phyloP scores from a whole-genome alignment of 1,140 invertebrate genomes.

The Drosophila ercepeae region DNA sequence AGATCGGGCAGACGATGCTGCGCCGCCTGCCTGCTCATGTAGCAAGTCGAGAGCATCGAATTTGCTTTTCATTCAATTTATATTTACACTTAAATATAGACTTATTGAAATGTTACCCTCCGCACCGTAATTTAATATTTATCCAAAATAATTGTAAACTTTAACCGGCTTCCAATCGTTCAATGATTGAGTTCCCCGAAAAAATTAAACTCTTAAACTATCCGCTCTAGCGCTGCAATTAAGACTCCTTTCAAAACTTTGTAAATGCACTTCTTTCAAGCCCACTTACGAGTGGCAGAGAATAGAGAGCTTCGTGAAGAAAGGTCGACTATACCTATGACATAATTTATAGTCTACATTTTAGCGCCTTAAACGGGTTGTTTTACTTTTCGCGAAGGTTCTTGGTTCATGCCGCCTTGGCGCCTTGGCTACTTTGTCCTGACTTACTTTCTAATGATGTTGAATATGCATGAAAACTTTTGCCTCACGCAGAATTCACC shows the following conservation, averaged over 20 bases:
- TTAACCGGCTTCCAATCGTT: not conserved
- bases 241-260: slow-evolving; percentile 35
- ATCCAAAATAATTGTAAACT: not conserved
- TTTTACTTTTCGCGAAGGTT: slow-evolving; percentile 28
- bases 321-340: slow-evolving; percentile 43
- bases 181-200: not conserved
- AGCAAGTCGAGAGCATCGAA: not conserved
- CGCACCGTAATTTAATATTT: not conserved
- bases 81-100: not conserved
- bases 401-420: slow-evolving; percentile 18
- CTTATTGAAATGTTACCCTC: not conserved
- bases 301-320: slow-evolving; percentile 13
- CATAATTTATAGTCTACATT: slow-evolving; percentile 63
- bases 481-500: slow-evolving; percentile 60
- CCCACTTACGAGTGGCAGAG: slow-evolving; percentile 16
- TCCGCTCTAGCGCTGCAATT: slow-evolving; percentile 17
- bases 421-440: slow-evolving; percentile 61
- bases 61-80: not conserved
- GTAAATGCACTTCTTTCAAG: slow-evolving; percentile 37
- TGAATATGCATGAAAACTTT: slow-evolving; percentile 79
- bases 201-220: slow-evolving; percentile 4
- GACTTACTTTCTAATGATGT: slow-evolving; percentile 81
- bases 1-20: slow-evolving; percentile 9
- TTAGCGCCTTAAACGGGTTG: slow-evolving; percentile 49
- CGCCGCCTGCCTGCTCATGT: slow-evolving; percentile 12